Percentiles rank a stretch among this genome's conserved stretches.
phyloP scores from a whole-genome alignment of 2,888 invertebrate genomes.

The Campaea margaritaria region DNA sequence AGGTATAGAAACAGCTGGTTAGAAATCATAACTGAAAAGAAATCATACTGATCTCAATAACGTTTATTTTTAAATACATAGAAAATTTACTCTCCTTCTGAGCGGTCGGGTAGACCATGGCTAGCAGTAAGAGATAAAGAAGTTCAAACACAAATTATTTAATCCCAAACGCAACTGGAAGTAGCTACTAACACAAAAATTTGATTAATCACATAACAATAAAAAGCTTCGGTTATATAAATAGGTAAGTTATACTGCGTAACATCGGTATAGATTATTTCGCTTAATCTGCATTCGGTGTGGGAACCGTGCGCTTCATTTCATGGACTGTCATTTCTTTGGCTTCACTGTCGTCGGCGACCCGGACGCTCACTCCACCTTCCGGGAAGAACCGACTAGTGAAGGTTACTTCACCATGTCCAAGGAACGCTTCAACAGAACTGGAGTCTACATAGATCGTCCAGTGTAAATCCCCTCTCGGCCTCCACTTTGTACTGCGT shows the following conservation, averaged over 20 bases:
- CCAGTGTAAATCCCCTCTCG: conserved; percentile 47
- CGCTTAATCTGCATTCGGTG: not conserved
- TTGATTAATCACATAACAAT: no score
- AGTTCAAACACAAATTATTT: no score
- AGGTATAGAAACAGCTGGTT: no score
- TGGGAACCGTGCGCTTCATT: conserved; percentile 52
- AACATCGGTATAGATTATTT: not conserved
- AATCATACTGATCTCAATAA: no score
- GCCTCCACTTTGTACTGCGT: conserved; percentile 64
- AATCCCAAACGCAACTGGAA: no score
- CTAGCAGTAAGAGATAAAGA: no score
- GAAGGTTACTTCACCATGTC: conserved; percentile 65
- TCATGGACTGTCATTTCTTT: conserved; percentile 44
- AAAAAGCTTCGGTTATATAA: no score
- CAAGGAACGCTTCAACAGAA: conserved; percentile 67
- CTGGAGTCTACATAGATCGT: conserved; percentile 65
- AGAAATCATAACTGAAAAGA: no score
- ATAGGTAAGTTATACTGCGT: not conserved
- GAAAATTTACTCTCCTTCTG: no score
- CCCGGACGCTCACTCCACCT: conserved; percentile 45
- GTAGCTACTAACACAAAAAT: no score
- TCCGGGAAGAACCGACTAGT: conserved; percentile 66
- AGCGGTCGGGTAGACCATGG: no score
- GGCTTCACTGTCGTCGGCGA: conserved; percentile 42
- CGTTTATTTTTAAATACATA: no score